Base-by-base conservation (phyloP, 2,113 vertebrate species). In the Antigone vipio region DNA sequence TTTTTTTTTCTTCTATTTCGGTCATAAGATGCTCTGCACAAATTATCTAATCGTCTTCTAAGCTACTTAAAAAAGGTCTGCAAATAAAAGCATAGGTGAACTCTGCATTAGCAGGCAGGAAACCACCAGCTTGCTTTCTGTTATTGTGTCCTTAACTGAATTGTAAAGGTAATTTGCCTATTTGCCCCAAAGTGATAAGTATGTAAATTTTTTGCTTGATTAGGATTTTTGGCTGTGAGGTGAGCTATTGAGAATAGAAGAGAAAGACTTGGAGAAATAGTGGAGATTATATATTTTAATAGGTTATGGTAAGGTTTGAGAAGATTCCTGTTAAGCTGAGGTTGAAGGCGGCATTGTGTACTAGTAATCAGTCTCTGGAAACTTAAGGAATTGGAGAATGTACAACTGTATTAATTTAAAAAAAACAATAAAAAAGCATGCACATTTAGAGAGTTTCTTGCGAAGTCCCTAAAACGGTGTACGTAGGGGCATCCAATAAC, bases 51-150 rank as follows among this genome's bases (percentile, higher is more conserved):
- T 85, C 55, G 81, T 84, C 72, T 76, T 93, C 72, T 80, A 45
- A 87, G 76, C 84, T 76, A 30, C 76, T 84, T 62, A 29, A 79
- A 86, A 77, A 82, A 40, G 13, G 60, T 63, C 81, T 89, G 85
- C 81, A 89, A 92, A 88, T 78, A 88, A 71, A 92, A 78, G 63
- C 45, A 38, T 55, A 67, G 87, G 77, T 84, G 87, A 92, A 79
- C 47, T 63, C 88, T 83, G 49, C 0, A 3, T 92, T 83, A 72
- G 68, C 62, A 85, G 89, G 78, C 92, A 95, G 94, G 90, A 96
- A 95, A 82, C 81, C 88, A 82, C 81, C 73, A 81, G 66, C 40
- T 82, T 91, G 9, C 29, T 87, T 40, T 88, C 89, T 94, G 77
- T 77, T 71, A 19, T 19, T 58, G 68, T 94, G 85, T 67, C 85